These are phyloP conservation scores for Bombus huntii DNA, from an alignment of 1,140 invertebrate genomes.

Conservation along the genomic window DNA sequence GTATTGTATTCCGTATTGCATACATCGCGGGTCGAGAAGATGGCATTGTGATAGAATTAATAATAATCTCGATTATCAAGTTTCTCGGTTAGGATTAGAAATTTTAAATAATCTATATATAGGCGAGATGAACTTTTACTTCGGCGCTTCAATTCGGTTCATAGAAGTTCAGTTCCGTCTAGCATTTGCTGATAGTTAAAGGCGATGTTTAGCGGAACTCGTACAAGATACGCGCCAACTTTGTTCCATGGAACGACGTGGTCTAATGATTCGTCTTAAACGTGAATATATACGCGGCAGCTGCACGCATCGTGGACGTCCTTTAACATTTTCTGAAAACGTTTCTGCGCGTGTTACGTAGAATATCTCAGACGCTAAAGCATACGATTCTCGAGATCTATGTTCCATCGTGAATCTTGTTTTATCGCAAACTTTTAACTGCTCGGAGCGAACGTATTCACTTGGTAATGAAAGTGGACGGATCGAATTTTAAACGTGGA, in stretches of 20 bases:
- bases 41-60: neutral
- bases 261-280: constrained; percentile 32
- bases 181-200: constrained; percentile 25
- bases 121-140: constrained; percentile 5
- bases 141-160: constrained; percentile 45
- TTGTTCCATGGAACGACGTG: constrained; percentile 52
- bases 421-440: neutral
- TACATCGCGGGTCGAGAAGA: neutral
- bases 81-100: constrained; percentile 26
- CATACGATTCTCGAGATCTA: neutral
- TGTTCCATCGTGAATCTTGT: neutral
- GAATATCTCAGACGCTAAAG: neutral
- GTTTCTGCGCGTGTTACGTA: too few species aligned
- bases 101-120: neutral
- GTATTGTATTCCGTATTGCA: too few species aligned
- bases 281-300: constrained; percentile 46
- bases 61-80: constrained; percentile 46
- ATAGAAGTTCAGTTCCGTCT: constrained; percentile 37
- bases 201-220: constrained; percentile 53
- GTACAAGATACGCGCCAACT: constrained; percentile 48
- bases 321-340: constrained; percentile 18
- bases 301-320: neutral
- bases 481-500: neutral
- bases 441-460: neutral
- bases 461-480: neutral